Conservation (phyloP, 2,797 vertebrate species). For the Enteromius mattozi region DNA sequence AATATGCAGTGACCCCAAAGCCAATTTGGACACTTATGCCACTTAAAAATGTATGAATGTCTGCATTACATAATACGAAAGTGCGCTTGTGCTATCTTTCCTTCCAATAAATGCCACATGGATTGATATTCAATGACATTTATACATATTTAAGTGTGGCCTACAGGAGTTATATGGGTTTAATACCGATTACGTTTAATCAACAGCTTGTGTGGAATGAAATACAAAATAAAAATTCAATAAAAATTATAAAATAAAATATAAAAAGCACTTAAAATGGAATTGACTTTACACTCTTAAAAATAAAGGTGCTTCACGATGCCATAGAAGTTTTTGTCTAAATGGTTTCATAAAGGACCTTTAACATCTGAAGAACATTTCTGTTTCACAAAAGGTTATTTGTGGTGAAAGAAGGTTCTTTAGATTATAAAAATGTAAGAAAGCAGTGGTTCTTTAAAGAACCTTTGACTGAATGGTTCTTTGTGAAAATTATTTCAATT, state of each 20-base stretch:
- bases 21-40: constrained; percentile 8
- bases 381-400: no score
- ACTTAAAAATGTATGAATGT: constrained; percentile 17
- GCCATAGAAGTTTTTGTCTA: no score
- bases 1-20: constrained; percentile 8
- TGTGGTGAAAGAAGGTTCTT: no score
- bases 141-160: background rate
- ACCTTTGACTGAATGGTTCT: no score
- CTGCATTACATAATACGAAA: background rate
- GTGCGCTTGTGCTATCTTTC: background rate
- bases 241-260: background rate
- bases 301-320: no score
- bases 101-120: background rate
- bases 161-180: background rate
- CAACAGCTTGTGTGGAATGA: background rate
- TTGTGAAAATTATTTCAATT: no score
- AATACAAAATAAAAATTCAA: no score
- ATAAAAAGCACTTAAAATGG: background rate
- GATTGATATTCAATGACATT: constrained; percentile 21
- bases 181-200: background rate
- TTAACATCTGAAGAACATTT: no score
- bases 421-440: no score
- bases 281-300: no score
- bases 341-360: no score
- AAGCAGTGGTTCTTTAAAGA: no score